Percentiles rank a stretch among this genome's conserved stretches.
Evolutionary conservation across 2,113 vertebrate species (phyloP).

Genomic region (Centropus bengalensis): DNA sequence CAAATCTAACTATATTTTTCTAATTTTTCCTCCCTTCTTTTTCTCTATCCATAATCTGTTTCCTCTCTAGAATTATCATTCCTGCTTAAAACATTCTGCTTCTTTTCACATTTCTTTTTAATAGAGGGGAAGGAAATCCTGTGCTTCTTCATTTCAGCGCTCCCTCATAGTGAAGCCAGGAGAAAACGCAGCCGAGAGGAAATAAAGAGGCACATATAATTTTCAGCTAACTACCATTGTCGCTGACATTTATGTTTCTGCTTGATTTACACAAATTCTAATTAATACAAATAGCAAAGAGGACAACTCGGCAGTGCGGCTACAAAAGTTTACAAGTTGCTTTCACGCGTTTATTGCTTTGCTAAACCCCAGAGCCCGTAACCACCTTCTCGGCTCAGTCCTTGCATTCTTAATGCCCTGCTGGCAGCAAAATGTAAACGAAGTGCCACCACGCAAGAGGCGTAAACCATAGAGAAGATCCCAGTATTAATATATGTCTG

Average conservation of each 20-base stretch:
- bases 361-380: background rate
- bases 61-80: background rate
- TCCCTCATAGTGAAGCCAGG: background rate
- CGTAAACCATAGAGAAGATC: background rate
- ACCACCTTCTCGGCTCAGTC: background rate
- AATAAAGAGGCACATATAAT: background rate
- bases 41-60: background rate
- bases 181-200: background rate
- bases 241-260: background rate
- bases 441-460: background rate
- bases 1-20: background rate
- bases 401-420: background rate
- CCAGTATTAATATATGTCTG: background rate
- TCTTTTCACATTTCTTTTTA: background rate
- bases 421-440: background rate
- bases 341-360: slow-evolving; percentile 13
- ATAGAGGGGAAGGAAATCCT: background rate
- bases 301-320: background rate
- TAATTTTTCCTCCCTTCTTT: background rate
- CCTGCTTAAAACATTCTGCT: background rate
- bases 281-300: slow-evolving; percentile 19
- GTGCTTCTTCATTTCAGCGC: background rate
- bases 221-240: background rate
- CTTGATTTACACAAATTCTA: slow-evolving; percentile 18
- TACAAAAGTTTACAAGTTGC: slow-evolving; percentile 33